phyloP scores from a whole-genome alignment of 2,888 invertebrate species.

The Venustoraphidia nigricollis region DNA sequence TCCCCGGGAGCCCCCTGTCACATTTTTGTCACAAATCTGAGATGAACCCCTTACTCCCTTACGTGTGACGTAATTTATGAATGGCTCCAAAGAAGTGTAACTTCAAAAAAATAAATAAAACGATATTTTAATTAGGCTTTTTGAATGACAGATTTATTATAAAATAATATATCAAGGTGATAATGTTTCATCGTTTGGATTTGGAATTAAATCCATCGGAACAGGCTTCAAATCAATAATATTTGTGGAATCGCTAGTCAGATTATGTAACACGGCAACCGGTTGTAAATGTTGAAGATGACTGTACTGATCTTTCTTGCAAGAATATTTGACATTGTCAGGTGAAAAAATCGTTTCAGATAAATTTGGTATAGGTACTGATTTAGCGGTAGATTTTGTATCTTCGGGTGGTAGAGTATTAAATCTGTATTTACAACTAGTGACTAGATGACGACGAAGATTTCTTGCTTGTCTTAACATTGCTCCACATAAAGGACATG shows the following conservation, averaged over 20 bases:
- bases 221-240: slow-evolving; percentile 12
- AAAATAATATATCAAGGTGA: slow-evolving; percentile 2
- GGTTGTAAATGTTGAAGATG: slow-evolving; percentile 12
- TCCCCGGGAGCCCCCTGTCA: no score
- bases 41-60: no score
- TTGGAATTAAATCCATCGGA: slow-evolving; percentile 11
- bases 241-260: background rate
- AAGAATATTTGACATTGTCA: no score
- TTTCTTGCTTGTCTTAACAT: slow-evolving; percentile 42
- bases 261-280: slow-evolving; percentile 6
- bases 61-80: no score
- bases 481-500: slow-evolving; percentile 42
- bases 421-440: slow-evolving; percentile 14
- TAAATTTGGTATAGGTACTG: background rate
- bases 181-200: slow-evolving; percentile 12
- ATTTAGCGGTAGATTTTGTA: background rate
- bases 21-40: no score
- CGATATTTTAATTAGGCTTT: no score
- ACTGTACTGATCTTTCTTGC: slow-evolving; percentile 2
- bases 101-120: no score
- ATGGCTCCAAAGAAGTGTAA: no score
- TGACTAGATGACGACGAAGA: slow-evolving; percentile 35
- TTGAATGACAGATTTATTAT: no score
- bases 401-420: slow-evolving; percentile 7
- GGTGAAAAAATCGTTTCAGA: no score